A percentile compares a stretch with the other conserved stretches of the same genome.
phyloP scores from a whole-genome alignment of 2,888 invertebrate species.

The Drosophila kanekoi region DNA sequence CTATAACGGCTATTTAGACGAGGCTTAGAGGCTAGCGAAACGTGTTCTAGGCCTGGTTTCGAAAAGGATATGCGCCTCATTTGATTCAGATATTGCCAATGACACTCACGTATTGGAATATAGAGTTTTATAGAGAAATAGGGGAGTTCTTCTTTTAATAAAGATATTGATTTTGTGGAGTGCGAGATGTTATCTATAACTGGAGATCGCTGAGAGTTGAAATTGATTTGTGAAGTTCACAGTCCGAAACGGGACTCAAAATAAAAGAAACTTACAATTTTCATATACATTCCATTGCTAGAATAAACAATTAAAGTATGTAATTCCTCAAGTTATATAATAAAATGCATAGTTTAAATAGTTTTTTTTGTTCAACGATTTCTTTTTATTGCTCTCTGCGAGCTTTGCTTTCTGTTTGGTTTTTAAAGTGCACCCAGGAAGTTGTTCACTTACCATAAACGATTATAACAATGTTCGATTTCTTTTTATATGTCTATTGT shows the following conservation, averaged over 20 bases:
- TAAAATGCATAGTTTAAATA: no score
- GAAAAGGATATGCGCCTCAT: conserved; percentile 57
- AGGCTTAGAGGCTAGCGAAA: conserved; percentile 26
- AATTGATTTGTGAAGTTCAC: conserved; percentile 3
- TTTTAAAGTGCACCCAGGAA: conserved; percentile 33
- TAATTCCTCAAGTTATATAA: no score
- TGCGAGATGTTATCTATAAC: conserved; percentile 33
- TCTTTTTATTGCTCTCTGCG: background rate
- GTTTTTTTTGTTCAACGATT: background rate
- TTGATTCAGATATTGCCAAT: conserved; percentile 47
- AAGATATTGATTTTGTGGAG: conserved; percentile 12
- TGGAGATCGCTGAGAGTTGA: conserved; percentile 16
- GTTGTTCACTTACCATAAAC: conserved; percentile 53
- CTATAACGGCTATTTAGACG: conserved; percentile 21
- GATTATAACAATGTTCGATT: conserved; percentile 31
- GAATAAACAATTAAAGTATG: background rate
- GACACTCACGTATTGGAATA: conserved; percentile 41
- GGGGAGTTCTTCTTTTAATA: conserved; percentile 5
- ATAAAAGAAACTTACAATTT: background rate
- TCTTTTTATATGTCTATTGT: conserved; percentile 20
- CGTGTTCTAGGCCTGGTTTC: conserved; percentile 40
- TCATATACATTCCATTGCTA: background rate
- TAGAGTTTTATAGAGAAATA: conserved; percentile 26
- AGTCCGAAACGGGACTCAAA: no score
- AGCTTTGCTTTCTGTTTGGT: background rate